Evolutionary conservation across 2,113 vertebrate species (phyloP), one percentile per base, ranked within the genome.

Genomic region (Dascyllus trimaculatus): DNA sequence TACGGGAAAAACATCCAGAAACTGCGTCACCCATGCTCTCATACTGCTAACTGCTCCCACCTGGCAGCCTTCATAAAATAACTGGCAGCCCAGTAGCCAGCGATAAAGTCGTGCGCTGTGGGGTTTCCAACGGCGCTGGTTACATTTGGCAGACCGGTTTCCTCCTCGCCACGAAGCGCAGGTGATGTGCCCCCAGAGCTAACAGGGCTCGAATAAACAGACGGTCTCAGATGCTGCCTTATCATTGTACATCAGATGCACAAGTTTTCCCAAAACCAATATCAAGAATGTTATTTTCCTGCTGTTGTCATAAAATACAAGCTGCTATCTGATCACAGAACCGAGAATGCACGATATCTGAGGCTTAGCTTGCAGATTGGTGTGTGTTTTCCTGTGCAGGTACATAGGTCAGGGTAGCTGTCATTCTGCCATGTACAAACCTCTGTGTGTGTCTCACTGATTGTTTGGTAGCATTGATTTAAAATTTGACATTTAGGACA

Each of bases 401-500:
- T 51, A 51, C 9, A 21, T 51, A 51, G 18, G 48, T n/a, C 18
- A n/a, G 19, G 48, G 10, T 19, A 51, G 69, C 19, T 57, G 38
- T 29, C 66, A 11, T 18, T 11, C 24, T 48, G 52, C 35, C 24
- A 46, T 26, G 6, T 49, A 25, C 18, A 59, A 17, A 21, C 1
- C 19, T 7, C 35, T 46, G 13, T 40, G 5, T 72, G 45, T 59
- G 5, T 71, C 26, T 57, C 35, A 2, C 43, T 19, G 54, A 60
- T 70, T 64, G 46, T 45, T 49, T 60, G 25, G 45, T 65, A 19
- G 11, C 53, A 40, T 19, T 66, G 67, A 84, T 87, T 84, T 64
- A 26, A 75, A 79, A 72, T 72, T 11, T 82, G 72, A 75, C 85
- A 74, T 80, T 88, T 72, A 5, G 57, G 49, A 59, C 71, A 25